Evolutionary conservation across 1,140 invertebrate species (phyloP), one percentile per base, ranked within the genome.

Genomic region (Ceratitis capitata): DNA sequence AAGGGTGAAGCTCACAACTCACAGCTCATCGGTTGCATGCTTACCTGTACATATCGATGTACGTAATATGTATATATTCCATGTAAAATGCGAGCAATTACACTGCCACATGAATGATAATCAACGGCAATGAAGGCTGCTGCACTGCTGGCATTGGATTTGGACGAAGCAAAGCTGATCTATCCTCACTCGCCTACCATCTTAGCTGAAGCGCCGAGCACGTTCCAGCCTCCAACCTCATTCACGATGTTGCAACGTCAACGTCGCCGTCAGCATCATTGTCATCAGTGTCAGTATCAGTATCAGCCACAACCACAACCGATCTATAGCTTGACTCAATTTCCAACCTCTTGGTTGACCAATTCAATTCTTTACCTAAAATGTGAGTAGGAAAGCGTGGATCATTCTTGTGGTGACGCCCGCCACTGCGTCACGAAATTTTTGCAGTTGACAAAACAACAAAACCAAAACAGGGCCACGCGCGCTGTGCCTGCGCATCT

Each of bases 241-340:
- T 58, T 51, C 16, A 26, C 29, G 58, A n/a, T 56, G 16, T 84
- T 56, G 29, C n/a, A 26, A 53, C 83, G 14, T 56, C 51, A 42
- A 1, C 51, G 7, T 35, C 51, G 42, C 10, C 82, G 19, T 84
- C 83, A 53, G 39, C 49, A 53, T 84, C 83, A 53, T 32, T 53
- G 83, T 58, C 49, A 53, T 84, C 83, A 53, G 53, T 53, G 83
- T 82, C 78, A 82, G 78, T 51, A 82, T 82, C 78, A 23, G 78
- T 51, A 82, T 82, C 78, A 82, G 23, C 12, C 47, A 12, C 32
- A 26, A 42, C 26, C 42, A n/a, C 23, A 2, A 32, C 61, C 16
- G 9, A 69, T 39, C 32, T 29, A 69, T 69, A 16, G 32, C 3
- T 32, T 19, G 35, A 14, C 16, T 32, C 29, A 32, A 14, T 12